phyloP scores from a whole-genome alignment of 2,113 vertebrate genomes.

The Synchiropus splendidus region DNA sequence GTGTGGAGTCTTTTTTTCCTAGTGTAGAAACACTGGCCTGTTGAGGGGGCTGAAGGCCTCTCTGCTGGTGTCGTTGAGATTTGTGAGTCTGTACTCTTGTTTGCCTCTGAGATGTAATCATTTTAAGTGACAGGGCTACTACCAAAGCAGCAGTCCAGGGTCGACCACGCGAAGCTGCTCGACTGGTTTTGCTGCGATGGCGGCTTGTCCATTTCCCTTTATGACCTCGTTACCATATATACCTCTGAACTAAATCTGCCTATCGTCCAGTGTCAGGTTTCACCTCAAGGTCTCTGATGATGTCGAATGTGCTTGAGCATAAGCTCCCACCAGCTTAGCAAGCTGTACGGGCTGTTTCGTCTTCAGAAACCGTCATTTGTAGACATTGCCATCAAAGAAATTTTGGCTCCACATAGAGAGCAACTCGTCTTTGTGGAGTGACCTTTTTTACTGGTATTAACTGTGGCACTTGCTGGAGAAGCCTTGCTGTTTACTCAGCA shows the following conservation, averaged over 20 bases:
- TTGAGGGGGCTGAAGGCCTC: conserved; percentile 10
- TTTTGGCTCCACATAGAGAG: conserved; percentile 1
- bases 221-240: conserved; percentile 53
- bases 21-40: too few relatives aligned
- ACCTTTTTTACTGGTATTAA: too few relatives aligned
- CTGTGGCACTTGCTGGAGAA: too few relatives aligned
- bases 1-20: too few relatives aligned
- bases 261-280: conserved; percentile 25
- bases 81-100: conserved; percentile 26
- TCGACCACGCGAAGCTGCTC: conserved; percentile 78
- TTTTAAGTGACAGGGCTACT: conserved; percentile 81
- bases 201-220: conserved; percentile 13
- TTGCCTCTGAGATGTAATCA: conserved; percentile 53
- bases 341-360: conserved; percentile 12
- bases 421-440: too few relatives aligned
- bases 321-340: conserved; percentile 14
- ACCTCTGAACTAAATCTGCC: conserved; percentile 56
- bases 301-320: conserved; percentile 13
- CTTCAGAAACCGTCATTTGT: conserved; percentile 39
- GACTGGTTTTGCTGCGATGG: conserved; percentile 41
- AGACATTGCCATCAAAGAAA: conserved; percentile 21
- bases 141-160: conserved; percentile 94
- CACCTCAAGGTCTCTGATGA: conserved; percentile 16
- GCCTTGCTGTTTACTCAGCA: too few relatives aligned
- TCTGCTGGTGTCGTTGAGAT: conserved; percentile 14